Evolutionary conservation across 2,888 invertebrate genomes (phyloP).

Genomic region (Acleris laterana): DNA sequence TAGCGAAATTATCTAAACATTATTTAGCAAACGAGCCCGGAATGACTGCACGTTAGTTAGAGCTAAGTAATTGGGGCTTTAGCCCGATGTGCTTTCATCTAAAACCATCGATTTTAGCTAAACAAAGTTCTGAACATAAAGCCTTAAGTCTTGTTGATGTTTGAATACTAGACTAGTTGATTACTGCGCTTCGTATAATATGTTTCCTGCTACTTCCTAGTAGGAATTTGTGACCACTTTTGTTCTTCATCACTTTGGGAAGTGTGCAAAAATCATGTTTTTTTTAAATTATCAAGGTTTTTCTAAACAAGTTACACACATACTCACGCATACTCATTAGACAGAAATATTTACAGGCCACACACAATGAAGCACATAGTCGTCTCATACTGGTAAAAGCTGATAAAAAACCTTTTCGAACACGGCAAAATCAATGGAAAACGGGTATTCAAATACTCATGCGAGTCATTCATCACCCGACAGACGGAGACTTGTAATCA

Average conservation of each 20-base stretch:
- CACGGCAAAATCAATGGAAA: constrained; percentile 25
- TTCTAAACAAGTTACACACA: no score
- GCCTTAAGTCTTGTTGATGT: background rate
- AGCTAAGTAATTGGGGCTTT: constrained; percentile 24
- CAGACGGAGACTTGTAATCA: constrained; percentile 32
- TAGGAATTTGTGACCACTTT: background rate
- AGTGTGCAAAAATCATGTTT: no score
- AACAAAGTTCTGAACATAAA: constrained; percentile 19
- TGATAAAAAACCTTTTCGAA: background rate
- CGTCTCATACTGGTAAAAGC: no score
- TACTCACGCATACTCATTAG: no score
- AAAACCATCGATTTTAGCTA: constrained; percentile 10
- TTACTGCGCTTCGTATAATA: background rate
- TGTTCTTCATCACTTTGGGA: no score
- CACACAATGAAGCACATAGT: no score
- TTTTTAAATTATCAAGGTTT: no score
- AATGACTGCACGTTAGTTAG: constrained; percentile 19
- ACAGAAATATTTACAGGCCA: no score
- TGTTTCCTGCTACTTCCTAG: background rate
- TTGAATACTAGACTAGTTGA: background rate
- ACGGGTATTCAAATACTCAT: constrained; percentile 15
- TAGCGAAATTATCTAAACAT: constrained; percentile 28
- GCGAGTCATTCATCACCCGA: constrained; percentile 29
- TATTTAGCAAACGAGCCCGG: constrained; percentile 4
- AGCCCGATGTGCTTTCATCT: constrained; percentile 9